These are phyloP conservation scores for Psilopsiagon aymara DNA, from an alignment of 2,113 vertebrate genomes.

Conservation along the genomic window DNA sequence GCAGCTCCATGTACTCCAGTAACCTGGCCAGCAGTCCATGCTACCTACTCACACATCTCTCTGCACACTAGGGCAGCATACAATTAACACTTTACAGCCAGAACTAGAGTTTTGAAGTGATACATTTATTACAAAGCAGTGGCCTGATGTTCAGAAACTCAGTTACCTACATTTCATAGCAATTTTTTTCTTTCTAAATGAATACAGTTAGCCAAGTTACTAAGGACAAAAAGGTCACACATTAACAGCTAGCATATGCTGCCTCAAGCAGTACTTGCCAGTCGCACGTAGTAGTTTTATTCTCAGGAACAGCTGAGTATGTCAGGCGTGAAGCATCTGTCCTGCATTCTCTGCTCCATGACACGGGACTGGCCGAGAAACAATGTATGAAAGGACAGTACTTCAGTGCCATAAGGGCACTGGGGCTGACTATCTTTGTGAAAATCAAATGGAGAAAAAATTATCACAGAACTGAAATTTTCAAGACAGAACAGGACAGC, in stretches of 20 bases:
- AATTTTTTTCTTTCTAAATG: background rate
- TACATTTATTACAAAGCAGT: background rate
- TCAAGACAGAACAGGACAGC: background rate
- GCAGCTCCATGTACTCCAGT: background rate
- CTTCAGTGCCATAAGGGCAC: background rate
- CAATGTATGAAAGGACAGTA: background rate
- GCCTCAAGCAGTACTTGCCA: constrained; percentile 22
- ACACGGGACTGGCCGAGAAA: constrained; percentile 33
- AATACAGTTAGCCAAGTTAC: background rate
- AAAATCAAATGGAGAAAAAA: background rate
- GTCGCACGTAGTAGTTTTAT: constrained; percentile 55
- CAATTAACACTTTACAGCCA: background rate
- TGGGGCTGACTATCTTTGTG: background rate
- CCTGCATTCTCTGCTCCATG: constrained; percentile 32
- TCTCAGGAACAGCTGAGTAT: constrained; percentile 68
- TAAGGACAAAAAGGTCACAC: constrained; percentile 52
- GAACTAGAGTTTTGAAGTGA: background rate
- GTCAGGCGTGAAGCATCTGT: constrained; percentile 70
- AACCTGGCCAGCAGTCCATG: background rate
- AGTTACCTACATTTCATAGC: background rate
- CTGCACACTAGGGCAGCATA: background rate
- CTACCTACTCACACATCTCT: background rate
- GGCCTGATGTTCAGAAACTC: background rate
- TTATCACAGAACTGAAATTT: background rate
- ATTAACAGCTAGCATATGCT: constrained; percentile 40